Percentiles rank a stretch among this genome's conserved stretches.
phyloP scores from a whole-genome alignment of 2,888 invertebrate species.

The Cylindroiulus punctatus region DNA sequence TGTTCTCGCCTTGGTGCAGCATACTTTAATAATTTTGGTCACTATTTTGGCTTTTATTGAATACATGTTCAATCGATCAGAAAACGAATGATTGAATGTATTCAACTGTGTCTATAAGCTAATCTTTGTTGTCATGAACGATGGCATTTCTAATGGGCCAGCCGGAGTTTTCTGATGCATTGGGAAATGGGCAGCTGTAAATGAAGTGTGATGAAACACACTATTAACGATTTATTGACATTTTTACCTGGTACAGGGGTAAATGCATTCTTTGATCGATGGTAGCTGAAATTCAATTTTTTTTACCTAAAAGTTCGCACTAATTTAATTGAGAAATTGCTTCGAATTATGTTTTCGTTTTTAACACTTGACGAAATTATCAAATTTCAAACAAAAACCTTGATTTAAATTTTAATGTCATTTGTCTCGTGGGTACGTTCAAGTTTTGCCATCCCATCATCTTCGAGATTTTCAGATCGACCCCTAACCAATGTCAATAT shows the following conservation, averaged over 20 bases:
- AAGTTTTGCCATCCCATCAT: no score
- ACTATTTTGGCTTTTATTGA: neutral
- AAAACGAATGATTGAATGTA: neutral
- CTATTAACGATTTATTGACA: neutral
- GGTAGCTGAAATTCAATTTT: no score
- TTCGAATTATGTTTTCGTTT: no score
- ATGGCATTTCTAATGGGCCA: neutral
- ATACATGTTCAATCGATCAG: neutral
- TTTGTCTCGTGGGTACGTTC: no score
- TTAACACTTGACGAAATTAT: no score
- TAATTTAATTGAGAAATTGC: no score
- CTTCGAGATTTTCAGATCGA: no score
- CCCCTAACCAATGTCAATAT: no score
- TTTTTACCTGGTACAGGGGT: neutral
- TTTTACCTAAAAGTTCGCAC: no score
- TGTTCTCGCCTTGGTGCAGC: neutral
- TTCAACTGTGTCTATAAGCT: neutral
- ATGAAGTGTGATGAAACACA: neutral
- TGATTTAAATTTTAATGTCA: no score
- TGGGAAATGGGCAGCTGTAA: neutral
- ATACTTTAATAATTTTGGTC: neutral
- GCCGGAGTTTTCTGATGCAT: neutral
- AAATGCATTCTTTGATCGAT: neutral
- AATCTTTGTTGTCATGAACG: neutral
- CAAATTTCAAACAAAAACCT: no score